Conservation (phyloP, 2,797 vertebrate genomes). For the Tapirus indicus region DNA sequence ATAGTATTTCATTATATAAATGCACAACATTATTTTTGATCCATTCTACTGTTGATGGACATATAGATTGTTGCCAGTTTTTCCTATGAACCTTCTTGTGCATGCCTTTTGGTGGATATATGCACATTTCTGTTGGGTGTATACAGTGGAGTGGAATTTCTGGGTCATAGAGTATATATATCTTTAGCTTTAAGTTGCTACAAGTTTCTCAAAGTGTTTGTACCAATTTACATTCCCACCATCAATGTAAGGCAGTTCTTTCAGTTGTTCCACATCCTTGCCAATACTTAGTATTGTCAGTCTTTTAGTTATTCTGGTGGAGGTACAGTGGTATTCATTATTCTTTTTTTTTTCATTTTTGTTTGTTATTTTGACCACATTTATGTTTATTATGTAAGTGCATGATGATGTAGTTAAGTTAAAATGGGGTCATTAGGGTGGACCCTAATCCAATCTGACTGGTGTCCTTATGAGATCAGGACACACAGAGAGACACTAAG, state of each 20-base stretch:
- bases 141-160: background rate
- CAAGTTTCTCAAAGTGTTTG: background rate
- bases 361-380: background rate
- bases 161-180: background rate
- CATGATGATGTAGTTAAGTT: background rate
- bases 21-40: background rate
- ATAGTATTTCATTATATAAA: background rate
- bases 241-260: background rate
- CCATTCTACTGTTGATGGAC: background rate
- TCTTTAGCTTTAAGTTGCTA: background rate
- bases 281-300: background rate
- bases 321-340: background rate
- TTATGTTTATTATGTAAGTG: background rate
- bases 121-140: background rate
- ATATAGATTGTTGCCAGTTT: background rate
- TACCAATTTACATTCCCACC: background rate
- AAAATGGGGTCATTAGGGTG: background rate
- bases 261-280: background rate
- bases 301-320: background rate
- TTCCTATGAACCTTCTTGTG: background rate
- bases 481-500: background rate
- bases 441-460: background rate
- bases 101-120: background rate
- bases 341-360: background rate
- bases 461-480: background rate